phyloP scores from a whole-genome alignment of 2,797 vertebrate genomes.

The Sebastes dallii region DNA sequence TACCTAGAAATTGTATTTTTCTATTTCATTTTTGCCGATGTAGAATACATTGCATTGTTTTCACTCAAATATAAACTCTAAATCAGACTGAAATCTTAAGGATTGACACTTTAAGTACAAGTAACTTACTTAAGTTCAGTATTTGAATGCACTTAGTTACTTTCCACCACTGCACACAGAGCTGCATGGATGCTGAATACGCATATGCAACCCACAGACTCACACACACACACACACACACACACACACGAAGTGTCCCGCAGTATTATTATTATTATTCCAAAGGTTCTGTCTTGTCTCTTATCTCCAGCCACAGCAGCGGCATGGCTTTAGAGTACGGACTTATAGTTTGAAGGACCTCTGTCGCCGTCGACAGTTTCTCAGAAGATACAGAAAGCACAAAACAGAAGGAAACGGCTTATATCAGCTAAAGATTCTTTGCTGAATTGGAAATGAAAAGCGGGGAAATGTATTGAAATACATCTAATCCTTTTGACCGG shows the following conservation, averaged over 20 bases:
- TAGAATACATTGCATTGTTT: too few relatives aligned
- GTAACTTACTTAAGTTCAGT: too few relatives aligned
- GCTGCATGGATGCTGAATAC: background rate
- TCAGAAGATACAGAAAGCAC: slow-evolving; percentile 44
- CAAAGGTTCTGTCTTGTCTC: slow-evolving; percentile 47
- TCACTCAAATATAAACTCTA: too few relatives aligned
- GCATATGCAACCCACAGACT: background rate
- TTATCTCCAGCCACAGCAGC: slow-evolving; percentile 66
- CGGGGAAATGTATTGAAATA: slow-evolving; percentile 45
- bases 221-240: background rate
- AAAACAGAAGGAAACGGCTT: slow-evolving; percentile 47
- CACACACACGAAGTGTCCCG: background rate
- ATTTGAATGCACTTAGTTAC: too few relatives aligned
- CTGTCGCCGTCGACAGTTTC: slow-evolving; percentile 46
- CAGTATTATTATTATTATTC: slow-evolving; percentile 55
- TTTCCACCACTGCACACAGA: background rate
- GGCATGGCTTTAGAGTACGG: slow-evolving; percentile 41
- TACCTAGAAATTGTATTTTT: too few relatives aligned
- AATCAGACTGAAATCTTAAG: too few relatives aligned
- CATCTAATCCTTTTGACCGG: slow-evolving; percentile 28
- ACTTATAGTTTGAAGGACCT: slow-evolving; percentile 55
- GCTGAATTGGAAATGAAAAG: slow-evolving; percentile 45
- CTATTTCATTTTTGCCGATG: too few relatives aligned
- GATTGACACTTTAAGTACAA: too few relatives aligned
- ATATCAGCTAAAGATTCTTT: slow-evolving; percentile 53